phyloP scores from a whole-genome alignment of 2,113 vertebrate genomes.

The pig (Sus scrofa) region DNA sequence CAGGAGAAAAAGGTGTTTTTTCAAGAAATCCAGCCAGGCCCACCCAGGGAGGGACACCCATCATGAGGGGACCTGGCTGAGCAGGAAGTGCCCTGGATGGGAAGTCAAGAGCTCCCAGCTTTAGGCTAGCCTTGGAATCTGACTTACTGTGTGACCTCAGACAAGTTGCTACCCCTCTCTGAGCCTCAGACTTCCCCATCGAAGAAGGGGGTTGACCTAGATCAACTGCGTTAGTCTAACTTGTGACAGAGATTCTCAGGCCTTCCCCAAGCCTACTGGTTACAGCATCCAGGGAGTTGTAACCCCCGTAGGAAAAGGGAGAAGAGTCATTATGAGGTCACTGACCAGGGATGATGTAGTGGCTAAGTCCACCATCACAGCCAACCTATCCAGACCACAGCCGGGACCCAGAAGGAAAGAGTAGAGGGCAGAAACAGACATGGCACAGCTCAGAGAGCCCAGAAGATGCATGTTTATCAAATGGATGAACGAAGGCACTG shows the following conservation, averaged over 20 bases:
- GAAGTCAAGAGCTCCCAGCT: not conserved
- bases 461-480: not conserved
- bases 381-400: not conserved
- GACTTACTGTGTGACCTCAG: not conserved
- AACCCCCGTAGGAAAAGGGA: not conserved
- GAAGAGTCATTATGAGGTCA: not conserved
- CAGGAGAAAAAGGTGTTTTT: constrained; percentile 44
- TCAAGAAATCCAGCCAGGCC: constrained; percentile 57
- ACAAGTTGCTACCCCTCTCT: not conserved
- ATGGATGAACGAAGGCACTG: not conserved
- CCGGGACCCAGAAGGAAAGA: not conserved
- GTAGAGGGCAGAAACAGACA: not conserved
- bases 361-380: too few relatives aligned
- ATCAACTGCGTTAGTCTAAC: not conserved
- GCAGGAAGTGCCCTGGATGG: not conserved
- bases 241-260: not conserved
- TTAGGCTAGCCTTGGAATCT: not conserved
- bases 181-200: not conserved
- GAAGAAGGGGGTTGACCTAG: not conserved
- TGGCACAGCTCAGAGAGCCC: not conserved
- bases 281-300: not conserved
- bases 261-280: not conserved
- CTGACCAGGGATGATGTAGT: not conserved
- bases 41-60: constrained; percentile 69
- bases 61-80: not conserved